Conservation (phyloP, 1,140 invertebrate genomes). For the Diuraphis noxia region DNA sequence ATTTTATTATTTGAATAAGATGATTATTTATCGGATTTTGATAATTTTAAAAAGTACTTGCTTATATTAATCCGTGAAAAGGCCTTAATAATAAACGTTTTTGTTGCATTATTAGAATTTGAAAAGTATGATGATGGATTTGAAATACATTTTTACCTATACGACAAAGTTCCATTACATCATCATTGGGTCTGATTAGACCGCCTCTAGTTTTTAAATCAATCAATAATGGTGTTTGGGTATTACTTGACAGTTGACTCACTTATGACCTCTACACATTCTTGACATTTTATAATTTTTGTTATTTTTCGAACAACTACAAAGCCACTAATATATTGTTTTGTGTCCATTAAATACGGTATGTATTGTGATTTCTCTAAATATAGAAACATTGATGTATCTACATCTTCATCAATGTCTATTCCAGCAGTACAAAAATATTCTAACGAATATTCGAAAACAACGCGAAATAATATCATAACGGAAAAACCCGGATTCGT, state of each 20-base stretch:
- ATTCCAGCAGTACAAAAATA: neutral
- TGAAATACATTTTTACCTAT: neutral
- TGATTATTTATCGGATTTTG: constrained; percentile 22
- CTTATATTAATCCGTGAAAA: too few species aligned
- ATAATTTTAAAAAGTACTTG: neutral
- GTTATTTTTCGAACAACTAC: neutral
- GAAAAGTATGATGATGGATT: neutral
- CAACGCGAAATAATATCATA: too few species aligned
- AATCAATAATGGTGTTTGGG: neutral
- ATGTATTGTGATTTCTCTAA: neutral
- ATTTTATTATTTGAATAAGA: neutral
- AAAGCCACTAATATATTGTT: neutral
- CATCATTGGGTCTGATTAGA: neutral
- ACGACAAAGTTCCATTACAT: neutral
- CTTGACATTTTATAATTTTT: neutral
- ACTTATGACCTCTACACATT: neutral
- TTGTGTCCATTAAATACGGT: neutral
- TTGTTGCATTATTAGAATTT: neutral
- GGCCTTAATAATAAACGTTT: neutral
- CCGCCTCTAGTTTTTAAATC: neutral
- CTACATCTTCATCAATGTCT: neutral
- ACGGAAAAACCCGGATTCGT: too few species aligned
- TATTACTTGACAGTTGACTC: neutral
- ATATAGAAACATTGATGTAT: neutral
- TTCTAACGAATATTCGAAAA: neutral